phyloP scores from a whole-genome alignment of 2,113 vertebrate genomes.

The Patagioenas fasciata region DNA sequence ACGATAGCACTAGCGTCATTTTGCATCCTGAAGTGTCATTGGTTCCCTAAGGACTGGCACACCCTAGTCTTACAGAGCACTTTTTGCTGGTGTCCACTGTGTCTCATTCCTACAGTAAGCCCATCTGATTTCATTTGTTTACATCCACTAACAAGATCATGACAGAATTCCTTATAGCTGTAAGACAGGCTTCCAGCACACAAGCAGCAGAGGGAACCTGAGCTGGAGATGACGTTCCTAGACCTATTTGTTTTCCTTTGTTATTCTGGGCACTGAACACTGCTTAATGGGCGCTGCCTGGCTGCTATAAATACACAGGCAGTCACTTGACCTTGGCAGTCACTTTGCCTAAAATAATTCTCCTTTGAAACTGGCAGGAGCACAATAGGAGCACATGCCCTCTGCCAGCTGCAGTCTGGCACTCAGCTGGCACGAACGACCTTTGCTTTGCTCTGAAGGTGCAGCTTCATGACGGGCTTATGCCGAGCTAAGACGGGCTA shows the following conservation, averaged over 20 bases:
- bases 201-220: neutral
- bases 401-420: neutral
- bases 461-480: neutral
- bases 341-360: conserved; percentile 14
- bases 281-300: neutral
- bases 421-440: neutral
- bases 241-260: neutral
- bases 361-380: conserved; percentile 3
- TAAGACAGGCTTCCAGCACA: neutral
- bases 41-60: neutral
- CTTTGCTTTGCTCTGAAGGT: neutral
- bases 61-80: neutral
- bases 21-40: neutral
- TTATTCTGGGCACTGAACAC: neutral
- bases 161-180: neutral
- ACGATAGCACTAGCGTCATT: neutral
- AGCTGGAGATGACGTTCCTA: neutral
- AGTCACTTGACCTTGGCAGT: conserved; percentile 47
- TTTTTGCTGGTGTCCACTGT: neutral
- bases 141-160: neutral
- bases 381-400: neutral
- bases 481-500: neutral
- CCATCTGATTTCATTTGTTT: neutral
- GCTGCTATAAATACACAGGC: conserved; percentile 53
- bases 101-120: neutral